Conservation (phyloP, 2,113 vertebrate species). For the Hypocryptadius cinnamomeus region DNA sequence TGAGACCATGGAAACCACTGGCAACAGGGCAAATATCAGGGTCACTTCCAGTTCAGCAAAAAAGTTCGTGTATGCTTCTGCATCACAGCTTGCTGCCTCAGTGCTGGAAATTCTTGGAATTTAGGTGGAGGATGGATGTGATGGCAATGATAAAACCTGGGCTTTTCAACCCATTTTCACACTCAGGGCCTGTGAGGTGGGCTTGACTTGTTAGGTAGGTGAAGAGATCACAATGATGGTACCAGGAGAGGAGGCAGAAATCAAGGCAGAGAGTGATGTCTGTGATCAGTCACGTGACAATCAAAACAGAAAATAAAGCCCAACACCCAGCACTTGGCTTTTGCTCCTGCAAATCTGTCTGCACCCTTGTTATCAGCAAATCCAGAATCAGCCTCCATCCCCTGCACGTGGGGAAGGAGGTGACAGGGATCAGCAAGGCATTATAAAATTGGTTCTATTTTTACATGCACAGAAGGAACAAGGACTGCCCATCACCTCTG, state of each 20-base stretch:
- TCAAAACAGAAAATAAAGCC: neutral
- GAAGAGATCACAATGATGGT: neutral
- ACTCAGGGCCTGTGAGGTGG: neutral
- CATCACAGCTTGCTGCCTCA: neutral
- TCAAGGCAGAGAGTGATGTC: neutral
- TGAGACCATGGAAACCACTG: neutral
- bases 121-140: neutral
- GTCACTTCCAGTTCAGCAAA: neutral
- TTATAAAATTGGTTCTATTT: neutral
- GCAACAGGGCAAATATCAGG: neutral
- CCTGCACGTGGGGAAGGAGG: neutral
- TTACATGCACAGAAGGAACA: neutral
- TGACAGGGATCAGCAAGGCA: neutral
- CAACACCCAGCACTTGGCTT: neutral
- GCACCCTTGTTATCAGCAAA: neutral
- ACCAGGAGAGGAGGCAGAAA: neutral
- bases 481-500: neutral
- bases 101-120: neutral
- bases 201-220: neutral
- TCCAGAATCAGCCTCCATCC: neutral
- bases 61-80: neutral
- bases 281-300: neutral
- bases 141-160: neutral
- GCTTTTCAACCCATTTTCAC: neutral
- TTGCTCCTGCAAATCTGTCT: neutral